These are phyloP conservation scores for Norana najaformis DNA, from an alignment of 2,888 invertebrate species.

Conservation along the genomic window DNA sequence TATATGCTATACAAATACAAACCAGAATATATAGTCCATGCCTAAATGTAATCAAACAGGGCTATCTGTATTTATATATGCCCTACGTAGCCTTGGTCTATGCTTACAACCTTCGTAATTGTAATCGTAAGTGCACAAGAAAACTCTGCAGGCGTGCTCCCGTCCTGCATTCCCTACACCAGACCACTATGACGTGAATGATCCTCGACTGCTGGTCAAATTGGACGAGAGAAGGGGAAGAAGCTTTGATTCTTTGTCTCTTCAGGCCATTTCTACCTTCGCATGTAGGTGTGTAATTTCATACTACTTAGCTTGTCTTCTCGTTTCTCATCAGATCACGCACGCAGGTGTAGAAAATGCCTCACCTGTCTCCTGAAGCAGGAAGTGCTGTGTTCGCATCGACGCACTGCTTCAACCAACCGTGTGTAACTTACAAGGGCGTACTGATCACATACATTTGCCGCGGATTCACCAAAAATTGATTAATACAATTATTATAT, in stretches of 20 bases:
- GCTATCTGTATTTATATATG: too few species aligned
- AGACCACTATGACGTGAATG: background rate
- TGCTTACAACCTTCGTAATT: too few species aligned
- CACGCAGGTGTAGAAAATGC: background rate
- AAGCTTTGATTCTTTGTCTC: background rate
- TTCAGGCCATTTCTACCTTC: background rate
- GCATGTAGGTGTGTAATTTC: background rate
- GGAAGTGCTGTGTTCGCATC: background rate
- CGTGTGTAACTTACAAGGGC: background rate
- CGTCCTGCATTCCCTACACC: too few species aligned
- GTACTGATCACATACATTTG: too few species aligned
- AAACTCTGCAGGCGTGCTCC: too few species aligned
- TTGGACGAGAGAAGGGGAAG: background rate
- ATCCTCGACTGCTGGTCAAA: background rate
- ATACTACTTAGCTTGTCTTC: background rate
- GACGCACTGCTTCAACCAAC: background rate
- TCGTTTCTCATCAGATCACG: background rate
- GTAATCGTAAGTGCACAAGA: too few species aligned
- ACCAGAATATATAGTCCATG: too few species aligned
- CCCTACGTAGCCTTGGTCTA: too few species aligned
- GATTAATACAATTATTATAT: too few species aligned
- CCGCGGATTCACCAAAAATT: too few species aligned
- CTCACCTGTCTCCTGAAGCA: background rate
- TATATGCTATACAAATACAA: too few species aligned
- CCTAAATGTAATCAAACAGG: too few species aligned